phyloP scores from a whole-genome alignment of 2,888 invertebrate species.

The Piscicola geometra region DNA sequence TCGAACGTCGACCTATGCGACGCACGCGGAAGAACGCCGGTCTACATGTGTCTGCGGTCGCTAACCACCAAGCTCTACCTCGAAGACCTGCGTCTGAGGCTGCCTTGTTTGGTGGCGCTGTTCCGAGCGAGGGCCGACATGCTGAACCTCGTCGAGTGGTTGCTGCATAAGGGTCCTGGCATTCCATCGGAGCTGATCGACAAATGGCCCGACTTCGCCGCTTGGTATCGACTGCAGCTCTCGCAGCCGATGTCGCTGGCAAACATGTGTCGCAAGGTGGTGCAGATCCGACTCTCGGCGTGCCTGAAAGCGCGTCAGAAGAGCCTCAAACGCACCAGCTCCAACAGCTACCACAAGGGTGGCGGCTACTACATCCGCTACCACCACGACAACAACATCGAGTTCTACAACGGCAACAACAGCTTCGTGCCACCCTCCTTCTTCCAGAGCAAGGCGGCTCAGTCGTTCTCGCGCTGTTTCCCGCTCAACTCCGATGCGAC shows the following conservation, averaged over 20 bases:
- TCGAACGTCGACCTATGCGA: slow-evolving; percentile 51
- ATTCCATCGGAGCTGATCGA: slow-evolving; percentile 47
- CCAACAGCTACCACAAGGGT: neutral
- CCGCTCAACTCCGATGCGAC: slow-evolving; percentile 11
- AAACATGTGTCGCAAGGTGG: slow-evolving; percentile 54
- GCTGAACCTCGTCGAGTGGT: slow-evolving; percentile 55
- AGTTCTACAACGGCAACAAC: neutral
- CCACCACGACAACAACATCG: neutral
- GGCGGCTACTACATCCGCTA: neutral
- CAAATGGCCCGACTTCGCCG: slow-evolving; percentile 40
- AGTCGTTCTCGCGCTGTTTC: slow-evolving; percentile 27
- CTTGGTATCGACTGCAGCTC: slow-evolving; percentile 51
- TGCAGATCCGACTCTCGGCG: slow-evolving; percentile 49
- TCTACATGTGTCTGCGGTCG: slow-evolving; percentile 54
- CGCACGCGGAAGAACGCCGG: slow-evolving; percentile 51
- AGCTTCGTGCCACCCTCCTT: neutral
- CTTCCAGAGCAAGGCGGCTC: slow-evolving; percentile 3
- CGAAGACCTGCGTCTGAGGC: slow-evolving; percentile 53
- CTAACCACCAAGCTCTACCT: slow-evolving; percentile 54
- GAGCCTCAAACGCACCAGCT: neutral
- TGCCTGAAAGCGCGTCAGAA: neutral
- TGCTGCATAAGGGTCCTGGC: slow-evolving; percentile 54
- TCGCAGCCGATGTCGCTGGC: slow-evolving; percentile 52
- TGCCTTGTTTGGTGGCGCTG: slow-evolving; percentile 51
- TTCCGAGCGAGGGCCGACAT: slow-evolving; percentile 55